Conservation (phyloP, 1,140 invertebrate species). For the Drosophila pandora region DNA sequence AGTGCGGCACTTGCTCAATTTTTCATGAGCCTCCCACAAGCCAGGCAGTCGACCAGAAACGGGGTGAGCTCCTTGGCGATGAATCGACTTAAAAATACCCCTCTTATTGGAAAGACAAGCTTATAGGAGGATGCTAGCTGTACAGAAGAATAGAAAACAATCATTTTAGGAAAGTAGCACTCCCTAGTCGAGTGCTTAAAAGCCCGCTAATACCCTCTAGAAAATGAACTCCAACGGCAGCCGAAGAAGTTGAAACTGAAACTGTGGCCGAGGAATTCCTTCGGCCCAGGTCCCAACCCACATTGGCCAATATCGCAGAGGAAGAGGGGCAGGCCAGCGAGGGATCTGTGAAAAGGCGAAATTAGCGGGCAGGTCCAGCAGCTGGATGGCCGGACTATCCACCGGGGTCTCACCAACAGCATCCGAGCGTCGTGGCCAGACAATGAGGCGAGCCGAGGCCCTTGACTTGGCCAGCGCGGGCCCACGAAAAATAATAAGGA, state of each 20-base stretch:
- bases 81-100: conserved; percentile 18
- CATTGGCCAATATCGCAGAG: conserved; percentile 39
- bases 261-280: conserved; percentile 24
- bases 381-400: neutral
- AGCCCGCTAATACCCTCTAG: neutral
- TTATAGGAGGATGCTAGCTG: neutral
- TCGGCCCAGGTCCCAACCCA: conserved; percentile 50
- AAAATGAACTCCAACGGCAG: conserved; percentile 13
- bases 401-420: neutral
- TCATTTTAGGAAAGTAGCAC: neutral
- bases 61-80: neutral
- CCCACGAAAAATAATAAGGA: conserved; percentile 44
- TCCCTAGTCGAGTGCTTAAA: neutral
- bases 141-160: neutral
- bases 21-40: conserved; percentile 79
- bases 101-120: neutral
- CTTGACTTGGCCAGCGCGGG: conserved; percentile 55
- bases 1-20: conserved; percentile 81
- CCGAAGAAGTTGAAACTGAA: conserved; percentile 16
- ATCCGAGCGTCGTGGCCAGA: conserved; percentile 60
- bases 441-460: conserved; percentile 75
- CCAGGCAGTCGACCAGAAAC: conserved; percentile 17
- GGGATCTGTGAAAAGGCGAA: conserved; percentile 75
- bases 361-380: conserved; percentile 64
- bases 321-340: neutral